Conservation (phyloP, 2,113 vertebrate genomes). For the Orcinus orca region DNA sequence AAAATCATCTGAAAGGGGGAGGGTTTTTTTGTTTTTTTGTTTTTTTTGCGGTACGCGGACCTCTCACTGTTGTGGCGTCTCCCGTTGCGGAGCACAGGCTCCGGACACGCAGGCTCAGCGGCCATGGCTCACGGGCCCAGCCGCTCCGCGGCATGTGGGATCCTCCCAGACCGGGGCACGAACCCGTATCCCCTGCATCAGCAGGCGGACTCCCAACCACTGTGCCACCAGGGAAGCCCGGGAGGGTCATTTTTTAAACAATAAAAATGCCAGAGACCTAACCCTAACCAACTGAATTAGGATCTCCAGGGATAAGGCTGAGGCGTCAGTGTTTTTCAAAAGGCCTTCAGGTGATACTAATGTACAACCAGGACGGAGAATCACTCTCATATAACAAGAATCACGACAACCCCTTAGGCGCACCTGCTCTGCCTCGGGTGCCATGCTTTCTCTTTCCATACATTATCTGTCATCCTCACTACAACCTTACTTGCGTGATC, state of each 20-base stretch:
- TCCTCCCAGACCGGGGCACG: no score
- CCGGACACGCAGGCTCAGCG: no score
- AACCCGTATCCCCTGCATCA: no score
- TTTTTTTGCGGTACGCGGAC: no score
- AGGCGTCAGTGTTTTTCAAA: neutral
- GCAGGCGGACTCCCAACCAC: no score
- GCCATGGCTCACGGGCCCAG: no score
- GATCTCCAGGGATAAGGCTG: neutral
- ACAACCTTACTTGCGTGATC: neutral
- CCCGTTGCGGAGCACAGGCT: no score
- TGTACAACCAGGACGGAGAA: neutral
- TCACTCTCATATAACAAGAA: neutral
- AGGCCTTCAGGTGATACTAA: neutral
- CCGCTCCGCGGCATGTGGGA: no score
- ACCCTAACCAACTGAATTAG: neutral
- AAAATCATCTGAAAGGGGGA: neutral
- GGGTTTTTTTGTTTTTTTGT: neutral
- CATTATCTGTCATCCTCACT: neutral
- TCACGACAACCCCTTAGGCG: fast-evolving
- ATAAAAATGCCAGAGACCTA: neutral
- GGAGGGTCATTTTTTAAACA: neutral
- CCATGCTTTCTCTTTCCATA: neutral
- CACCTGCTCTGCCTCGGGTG: neutral
- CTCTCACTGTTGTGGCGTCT: no score
- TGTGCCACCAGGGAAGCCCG: neutral